Base-by-base conservation (phyloP, 2,888 invertebrate species). In the Orthosia cruda region DNA sequence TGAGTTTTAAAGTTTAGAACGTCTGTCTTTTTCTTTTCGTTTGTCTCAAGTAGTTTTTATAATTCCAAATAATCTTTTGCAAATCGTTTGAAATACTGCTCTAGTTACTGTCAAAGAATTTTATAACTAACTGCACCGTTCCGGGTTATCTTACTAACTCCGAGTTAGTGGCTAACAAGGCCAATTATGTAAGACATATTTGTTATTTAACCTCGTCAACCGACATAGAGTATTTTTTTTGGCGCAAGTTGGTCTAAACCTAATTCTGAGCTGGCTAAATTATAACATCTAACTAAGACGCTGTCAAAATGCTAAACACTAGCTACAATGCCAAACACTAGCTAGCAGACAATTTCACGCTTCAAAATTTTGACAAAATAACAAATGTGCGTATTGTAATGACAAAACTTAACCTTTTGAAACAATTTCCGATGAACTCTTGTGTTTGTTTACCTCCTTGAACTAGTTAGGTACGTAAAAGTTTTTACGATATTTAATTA, bases 401-500 rank as follows among this genome's bases (percentile, higher is more conserved):
- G 32, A 59, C 47, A 59, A 54, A 55, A 45, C 26, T 57, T 15
- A 52, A 32, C 13, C 15, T 50, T 61, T 32, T 52, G 26, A 54
- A 57, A 57, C 20, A 32, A 63, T 70, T 52, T 58, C 52, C 5
- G 9, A 61, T 49, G 40, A n/a, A 4, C 49, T 13, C 45, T 11
- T 26, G 18, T 50, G 20, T 61, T 68, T 59, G 49, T 68, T 49
- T 47, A 45, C 50, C 18, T 13, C 4, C n/a, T 20, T 32, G 32
- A 73, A 73, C 45, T 54, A 65, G 32, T 67, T 69, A 66, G 40
- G 64, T 72, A 55, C 18, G 15, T 32, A 11, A 61, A 80, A 66
- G 50, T 64, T 73, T 20, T 45, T 11, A 1, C 3, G 26, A 55
- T 55, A 73, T 66, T 74, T 73, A 64, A 83, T 67, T 71, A 65